Conservation (phyloP, 2,113 vertebrate genomes). For the Trochalopteron elliotii region DNA sequence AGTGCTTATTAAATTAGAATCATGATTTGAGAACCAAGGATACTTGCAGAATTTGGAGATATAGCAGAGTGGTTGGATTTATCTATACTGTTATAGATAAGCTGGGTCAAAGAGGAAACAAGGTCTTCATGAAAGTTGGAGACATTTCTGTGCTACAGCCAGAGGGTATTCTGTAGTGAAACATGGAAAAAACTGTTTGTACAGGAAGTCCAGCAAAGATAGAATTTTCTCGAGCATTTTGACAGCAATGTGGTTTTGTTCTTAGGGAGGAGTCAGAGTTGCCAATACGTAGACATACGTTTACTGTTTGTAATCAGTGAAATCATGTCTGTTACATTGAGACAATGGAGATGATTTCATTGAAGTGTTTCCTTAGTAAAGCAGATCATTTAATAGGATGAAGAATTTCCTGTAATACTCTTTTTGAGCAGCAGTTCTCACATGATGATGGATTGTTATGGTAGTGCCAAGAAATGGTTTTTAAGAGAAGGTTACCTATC, state of each 20-base stretch:
- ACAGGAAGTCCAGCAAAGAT: background rate
- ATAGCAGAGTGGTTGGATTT: background rate
- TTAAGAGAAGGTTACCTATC: background rate
- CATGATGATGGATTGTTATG: background rate
- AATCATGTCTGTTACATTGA: background rate
- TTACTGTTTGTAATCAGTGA: background rate
- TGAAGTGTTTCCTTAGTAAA: background rate
- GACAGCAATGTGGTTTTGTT: background rate
- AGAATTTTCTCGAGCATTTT: background rate
- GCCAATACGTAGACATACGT: fast-evolving
- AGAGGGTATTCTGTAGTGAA: background rate
- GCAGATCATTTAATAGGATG: background rate
- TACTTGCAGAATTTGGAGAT: background rate
- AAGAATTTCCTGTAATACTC: background rate
- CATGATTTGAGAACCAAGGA: background rate
- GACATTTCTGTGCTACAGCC: background rate
- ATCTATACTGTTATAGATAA: background rate
- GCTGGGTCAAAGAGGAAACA: background rate
- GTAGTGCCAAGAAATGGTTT: background rate
- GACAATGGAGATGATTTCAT: background rate
- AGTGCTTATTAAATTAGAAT: background rate
- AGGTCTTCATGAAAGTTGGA: background rate
- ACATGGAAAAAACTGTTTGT: background rate
- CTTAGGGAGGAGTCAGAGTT: background rate
- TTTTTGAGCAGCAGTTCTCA: background rate